Evolutionary conservation across 2,888 invertebrate genomes (phyloP).

Genomic region (Mesorhabditis belari): DNA sequence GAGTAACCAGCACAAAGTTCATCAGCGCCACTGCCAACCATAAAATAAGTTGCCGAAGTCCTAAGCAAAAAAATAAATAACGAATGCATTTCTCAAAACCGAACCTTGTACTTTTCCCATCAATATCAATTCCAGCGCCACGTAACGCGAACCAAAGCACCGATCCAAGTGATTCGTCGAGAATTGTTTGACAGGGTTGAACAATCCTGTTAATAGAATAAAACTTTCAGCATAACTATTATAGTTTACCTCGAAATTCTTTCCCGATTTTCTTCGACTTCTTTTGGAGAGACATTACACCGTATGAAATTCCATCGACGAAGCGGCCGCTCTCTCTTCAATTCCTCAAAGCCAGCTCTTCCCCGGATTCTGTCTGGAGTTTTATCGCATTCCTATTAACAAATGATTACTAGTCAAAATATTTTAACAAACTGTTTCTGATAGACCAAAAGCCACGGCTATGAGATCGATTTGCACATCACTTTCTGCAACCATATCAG

Average conservation of each 20-base stretch:
- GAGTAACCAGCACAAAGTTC: slow-evolving; percentile 91
- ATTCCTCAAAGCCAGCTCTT: slow-evolving; percentile 64
- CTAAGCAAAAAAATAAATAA: not conserved
- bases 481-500: not conserved
- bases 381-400: slow-evolving; percentile 13
- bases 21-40: slow-evolving; percentile 91
- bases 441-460: slow-evolving; percentile 35
- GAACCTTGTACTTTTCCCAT: not conserved
- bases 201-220: no score
- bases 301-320: slow-evolving; percentile 60
- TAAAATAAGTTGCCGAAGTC: slow-evolving; percentile 53
- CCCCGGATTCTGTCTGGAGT: slow-evolving; percentile 30
- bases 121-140: slow-evolving; percentile 60
- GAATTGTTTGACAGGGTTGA: slow-evolving; percentile 59
- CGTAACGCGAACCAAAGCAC: slow-evolving; percentile 88
- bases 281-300: slow-evolving; percentile 39
- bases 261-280: slow-evolving; percentile 23
- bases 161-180: slow-evolving; percentile 89
- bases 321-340: slow-evolving; percentile 66
- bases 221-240: not conserved
- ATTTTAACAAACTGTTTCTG: slow-evolving; percentile 7
- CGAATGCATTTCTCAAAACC: not conserved
- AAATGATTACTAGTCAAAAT: not conserved
- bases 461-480: slow-evolving; percentile 25
- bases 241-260: slow-evolving; percentile 7